These are phyloP conservation scores for Cephus sareptanus DNA, from an alignment of 2,888 invertebrate genomes.

Conservation along the genomic window DNA sequence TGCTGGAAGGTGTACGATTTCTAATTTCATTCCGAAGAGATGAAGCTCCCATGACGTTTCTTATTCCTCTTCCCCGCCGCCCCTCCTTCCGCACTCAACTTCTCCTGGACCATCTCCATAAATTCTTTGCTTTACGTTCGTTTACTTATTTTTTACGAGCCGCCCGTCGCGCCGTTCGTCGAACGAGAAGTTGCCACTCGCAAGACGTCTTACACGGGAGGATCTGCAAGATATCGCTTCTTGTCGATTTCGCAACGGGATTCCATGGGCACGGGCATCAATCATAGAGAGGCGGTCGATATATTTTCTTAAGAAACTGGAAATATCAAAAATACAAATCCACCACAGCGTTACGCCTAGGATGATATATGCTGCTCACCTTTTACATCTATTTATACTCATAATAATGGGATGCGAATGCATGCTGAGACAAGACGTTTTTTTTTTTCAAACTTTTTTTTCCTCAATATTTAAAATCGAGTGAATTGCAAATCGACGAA, in stretches of 20 bases:
- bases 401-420: background rate
- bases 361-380: background rate
- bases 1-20: conserved; percentile 50
- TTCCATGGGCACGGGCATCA: background rate
- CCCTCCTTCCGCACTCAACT: background rate
- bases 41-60: background rate
- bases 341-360: background rate
- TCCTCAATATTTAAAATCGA: background rate
- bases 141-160: conserved; percentile 52
- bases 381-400: background rate
- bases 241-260: conserved; percentile 3
- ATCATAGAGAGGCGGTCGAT: background rate
- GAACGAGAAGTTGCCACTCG: conserved; percentile 16
- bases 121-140: conserved; percentile 50
- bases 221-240: background rate
- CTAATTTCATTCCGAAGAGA: conserved; percentile 45
- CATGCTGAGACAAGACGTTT: background rate
- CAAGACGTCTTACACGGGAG: background rate
- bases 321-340: background rate
- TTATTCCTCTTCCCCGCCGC: background rate
- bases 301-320: conserved; percentile 2
- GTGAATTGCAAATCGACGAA: background rate
- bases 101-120: conserved; percentile 42
- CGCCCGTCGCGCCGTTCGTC: conserved; percentile 28
- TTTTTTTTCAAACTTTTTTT: background rate